These are phyloP conservation scores for Pogonocherus hispidulus DNA, from an alignment of 2,888 invertebrate species.

Conservation along the genomic window DNA sequence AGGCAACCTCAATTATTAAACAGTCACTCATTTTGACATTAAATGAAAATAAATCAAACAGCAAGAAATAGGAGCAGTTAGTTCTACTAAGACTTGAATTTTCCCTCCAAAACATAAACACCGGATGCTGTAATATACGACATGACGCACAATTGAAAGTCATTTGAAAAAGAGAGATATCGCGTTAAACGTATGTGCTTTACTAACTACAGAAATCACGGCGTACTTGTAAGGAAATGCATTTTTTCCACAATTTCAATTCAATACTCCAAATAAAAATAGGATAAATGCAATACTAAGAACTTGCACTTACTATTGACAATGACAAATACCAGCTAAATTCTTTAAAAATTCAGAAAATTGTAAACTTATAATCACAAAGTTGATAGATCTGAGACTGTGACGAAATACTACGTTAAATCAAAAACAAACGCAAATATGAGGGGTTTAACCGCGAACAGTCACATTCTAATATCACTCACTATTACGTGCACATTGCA, in stretches of 20 bases:
- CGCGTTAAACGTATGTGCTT: conserved; percentile 58
- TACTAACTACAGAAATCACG: conserved; percentile 50
- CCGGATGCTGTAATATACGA: conserved; percentile 49
- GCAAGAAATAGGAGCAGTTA: too few species aligned
- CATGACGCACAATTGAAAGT: conserved; percentile 50
- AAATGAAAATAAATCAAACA: too few species aligned
- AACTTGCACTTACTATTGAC: not conserved
- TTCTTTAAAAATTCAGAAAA: conserved; percentile 10
- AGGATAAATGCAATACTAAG: conserved; percentile 12
- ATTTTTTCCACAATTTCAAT: conserved; percentile 45
- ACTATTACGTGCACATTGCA: conserved; percentile 68
- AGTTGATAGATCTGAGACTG: conserved; percentile 57
- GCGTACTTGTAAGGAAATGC: conserved; percentile 57
- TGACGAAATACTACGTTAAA: conserved; percentile 48
- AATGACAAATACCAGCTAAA: not conserved
- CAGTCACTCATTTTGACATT: too few species aligned
- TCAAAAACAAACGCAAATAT: conserved; percentile 21
- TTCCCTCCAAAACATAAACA: conserved; percentile 68
- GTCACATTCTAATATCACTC: conserved; percentile 64
- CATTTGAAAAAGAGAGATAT: conserved; percentile 57
- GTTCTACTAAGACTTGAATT: conserved; percentile 49
- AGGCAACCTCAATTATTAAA: too few species aligned
- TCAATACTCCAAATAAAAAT: conserved; percentile 28
- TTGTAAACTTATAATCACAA: conserved; percentile 34
- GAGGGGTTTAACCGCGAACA: conserved; percentile 56